A percentile compares a stretch with the other conserved stretches of the same genome.
Evolutionary conservation across 2,888 invertebrate species (phyloP).

Genomic region (Asteroscopus sphinx): DNA sequence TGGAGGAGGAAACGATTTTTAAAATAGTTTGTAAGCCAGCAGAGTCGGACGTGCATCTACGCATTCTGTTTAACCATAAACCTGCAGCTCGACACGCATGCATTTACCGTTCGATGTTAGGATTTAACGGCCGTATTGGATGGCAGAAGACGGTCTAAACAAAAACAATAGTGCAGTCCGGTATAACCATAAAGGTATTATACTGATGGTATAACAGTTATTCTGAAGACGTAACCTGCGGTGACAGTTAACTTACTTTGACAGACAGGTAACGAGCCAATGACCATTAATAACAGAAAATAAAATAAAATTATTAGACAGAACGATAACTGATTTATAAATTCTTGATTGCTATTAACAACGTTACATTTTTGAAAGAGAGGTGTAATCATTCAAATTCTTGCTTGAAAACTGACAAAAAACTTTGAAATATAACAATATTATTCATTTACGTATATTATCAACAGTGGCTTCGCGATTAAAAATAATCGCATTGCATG

Average conservation of each 20-base stretch:
- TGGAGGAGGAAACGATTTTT: slow-evolving; percentile 7
- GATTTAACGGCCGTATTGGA: slow-evolving; percentile 22
- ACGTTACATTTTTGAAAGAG: too few species aligned
- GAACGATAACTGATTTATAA: too few species aligned
- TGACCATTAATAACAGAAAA: too few species aligned
- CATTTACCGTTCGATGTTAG: slow-evolving; percentile 21
- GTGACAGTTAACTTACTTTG: background rate
- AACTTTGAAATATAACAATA: background rate
- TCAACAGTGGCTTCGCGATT: background rate
- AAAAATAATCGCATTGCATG: background rate
- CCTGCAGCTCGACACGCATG: slow-evolving; percentile 5
- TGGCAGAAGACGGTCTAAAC: slow-evolving; percentile 7
- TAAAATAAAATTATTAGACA: too few species aligned
- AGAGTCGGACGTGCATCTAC: slow-evolving; percentile 12
- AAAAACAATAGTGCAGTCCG: slow-evolving; percentile 23
- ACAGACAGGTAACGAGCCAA: too few species aligned
- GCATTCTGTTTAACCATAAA: slow-evolving; percentile 23
- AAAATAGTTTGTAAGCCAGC: slow-evolving; percentile 8
- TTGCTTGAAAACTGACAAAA: too few species aligned
- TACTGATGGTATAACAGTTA: background rate
- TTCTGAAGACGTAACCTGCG: background rate
- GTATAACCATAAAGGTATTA: background rate
- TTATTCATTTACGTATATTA: background rate
- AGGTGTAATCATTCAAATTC: too few species aligned
- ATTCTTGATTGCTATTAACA: too few species aligned